Conservation (phyloP, 2,888 invertebrate genomes). For the Hyppa rectilinea region DNA sequence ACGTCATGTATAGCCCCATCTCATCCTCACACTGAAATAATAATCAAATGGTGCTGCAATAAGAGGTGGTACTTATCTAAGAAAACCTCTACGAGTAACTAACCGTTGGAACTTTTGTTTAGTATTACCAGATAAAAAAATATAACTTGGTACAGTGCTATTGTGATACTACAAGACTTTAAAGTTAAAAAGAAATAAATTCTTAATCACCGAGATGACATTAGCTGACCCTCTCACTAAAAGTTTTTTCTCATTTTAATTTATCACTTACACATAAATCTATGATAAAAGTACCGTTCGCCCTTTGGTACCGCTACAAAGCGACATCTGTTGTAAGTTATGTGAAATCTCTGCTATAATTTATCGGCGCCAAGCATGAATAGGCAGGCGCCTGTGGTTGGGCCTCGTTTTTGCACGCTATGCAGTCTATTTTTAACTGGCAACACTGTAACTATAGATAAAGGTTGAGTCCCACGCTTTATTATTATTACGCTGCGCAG, state of each 20-base stretch:
- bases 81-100: neutral
- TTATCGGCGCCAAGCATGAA: conserved; percentile 57
- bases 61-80: too few species aligned
- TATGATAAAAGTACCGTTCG: conserved; percentile 60
- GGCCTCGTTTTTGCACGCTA: conserved; percentile 63
- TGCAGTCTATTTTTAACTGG: conserved; percentile 61
- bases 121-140: neutral
- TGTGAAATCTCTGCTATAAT: conserved; percentile 54
- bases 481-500: conserved; percentile 36
- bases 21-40: too few species aligned
- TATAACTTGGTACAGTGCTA: neutral
- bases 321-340: conserved; percentile 57
- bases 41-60: too few species aligned
- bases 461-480: conserved; percentile 42
- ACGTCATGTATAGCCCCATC: too few species aligned
- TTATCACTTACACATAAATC: conserved; percentile 53
- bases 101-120: neutral
- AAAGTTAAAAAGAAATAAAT: conserved; percentile 22
- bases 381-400: conserved; percentile 39
- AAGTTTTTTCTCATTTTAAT: conserved; percentile 40
- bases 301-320: conserved; percentile 51
- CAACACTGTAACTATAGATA: conserved; percentile 59
- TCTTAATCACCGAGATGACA: conserved; percentile 1
- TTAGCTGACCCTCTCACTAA: conserved; percentile 18
- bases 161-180: neutral